phyloP scores from a whole-genome alignment of 1,140 invertebrate genomes.

The Conus ventricosus region DNA sequence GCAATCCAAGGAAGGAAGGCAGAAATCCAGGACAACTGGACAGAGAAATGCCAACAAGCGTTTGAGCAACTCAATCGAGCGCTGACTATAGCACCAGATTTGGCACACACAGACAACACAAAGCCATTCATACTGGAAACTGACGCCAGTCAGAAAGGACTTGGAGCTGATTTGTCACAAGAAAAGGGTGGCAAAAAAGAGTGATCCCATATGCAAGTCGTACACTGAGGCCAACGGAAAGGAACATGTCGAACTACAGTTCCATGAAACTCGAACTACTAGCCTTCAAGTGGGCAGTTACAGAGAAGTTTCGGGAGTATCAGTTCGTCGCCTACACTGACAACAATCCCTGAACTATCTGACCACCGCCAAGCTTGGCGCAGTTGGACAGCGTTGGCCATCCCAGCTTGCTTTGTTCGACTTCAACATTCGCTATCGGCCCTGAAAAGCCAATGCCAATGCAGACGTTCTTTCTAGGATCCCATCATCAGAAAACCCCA shows the following conservation, averaged over 20 bases:
- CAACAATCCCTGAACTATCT: too few relatives aligned
- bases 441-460: too few relatives aligned
- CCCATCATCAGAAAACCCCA: too few relatives aligned
- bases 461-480: too few relatives aligned
- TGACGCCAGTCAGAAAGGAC: constrained; percentile 41
- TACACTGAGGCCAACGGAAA: neutral
- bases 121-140: constrained; percentile 51
- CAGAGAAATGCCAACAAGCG: neutral
- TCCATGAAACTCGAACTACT: neutral
- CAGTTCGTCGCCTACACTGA: constrained; percentile 33
- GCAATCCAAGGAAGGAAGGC: neutral
- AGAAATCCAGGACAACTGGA: neutral
- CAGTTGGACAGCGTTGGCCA: too few relatives aligned
- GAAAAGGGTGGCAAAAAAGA: constrained; percentile 33
- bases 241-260: neutral
- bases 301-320: neutral
- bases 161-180: constrained; percentile 56
- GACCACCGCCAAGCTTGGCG: too few relatives aligned
- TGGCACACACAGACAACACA: constrained; percentile 41
- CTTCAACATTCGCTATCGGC: too few relatives aligned
- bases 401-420: too few relatives aligned
- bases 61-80: constrained; percentile 34
- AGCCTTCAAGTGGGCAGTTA: too few relatives aligned
- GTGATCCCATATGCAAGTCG: constrained; percentile 51
- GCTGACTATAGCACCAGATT: constrained; percentile 40